Percentiles rank a stretch among this genome's conserved stretches.
Conservation (phyloP, 1,140 invertebrate genomes). For the Ptiloglossa arizonensis region DNA sequence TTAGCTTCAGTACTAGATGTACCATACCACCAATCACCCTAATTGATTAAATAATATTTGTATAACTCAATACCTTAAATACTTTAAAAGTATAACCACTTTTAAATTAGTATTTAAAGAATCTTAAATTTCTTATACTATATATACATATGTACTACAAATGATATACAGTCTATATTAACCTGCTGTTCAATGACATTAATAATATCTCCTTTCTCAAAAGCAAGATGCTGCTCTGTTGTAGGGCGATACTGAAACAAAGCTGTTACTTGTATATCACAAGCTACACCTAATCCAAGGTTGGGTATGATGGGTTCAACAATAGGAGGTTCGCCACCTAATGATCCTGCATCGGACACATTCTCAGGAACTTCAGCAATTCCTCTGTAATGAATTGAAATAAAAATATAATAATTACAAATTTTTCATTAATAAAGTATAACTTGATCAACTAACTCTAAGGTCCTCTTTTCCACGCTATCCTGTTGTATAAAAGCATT, state of each 20-base stretch:
- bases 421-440: not conserved
- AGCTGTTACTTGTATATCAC: constrained; percentile 82
- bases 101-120: not conserved
- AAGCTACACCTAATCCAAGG: constrained; percentile 75
- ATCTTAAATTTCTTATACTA: constrained; percentile 5
- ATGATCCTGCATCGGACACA: constrained; percentile 82
- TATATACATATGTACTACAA: not conserved
- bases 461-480: constrained; percentile 79
- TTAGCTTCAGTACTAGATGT: constrained; percentile 78
- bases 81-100: too few relatives aligned
- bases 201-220: constrained; percentile 87
- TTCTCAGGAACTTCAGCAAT: constrained; percentile 90
- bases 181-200: constrained; percentile 86
- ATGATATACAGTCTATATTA: constrained; percentile 1
- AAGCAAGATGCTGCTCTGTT: constrained; percentile 86
- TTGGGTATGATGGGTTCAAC: constrained; percentile 75
- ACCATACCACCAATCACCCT: constrained; percentile 88
- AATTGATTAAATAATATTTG: constrained; percentile 36
- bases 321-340: constrained; percentile 75
- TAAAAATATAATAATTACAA: not conserved
- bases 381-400: constrained; percentile 77
- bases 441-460: constrained; percentile 76
- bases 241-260: constrained; percentile 86
- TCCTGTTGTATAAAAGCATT: constrained; percentile 77
- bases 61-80: not conserved